These are phyloP conservation scores for Chrysodeixis includens DNA, from an alignment of 2,888 invertebrate species.

Conservation along the genomic window DNA sequence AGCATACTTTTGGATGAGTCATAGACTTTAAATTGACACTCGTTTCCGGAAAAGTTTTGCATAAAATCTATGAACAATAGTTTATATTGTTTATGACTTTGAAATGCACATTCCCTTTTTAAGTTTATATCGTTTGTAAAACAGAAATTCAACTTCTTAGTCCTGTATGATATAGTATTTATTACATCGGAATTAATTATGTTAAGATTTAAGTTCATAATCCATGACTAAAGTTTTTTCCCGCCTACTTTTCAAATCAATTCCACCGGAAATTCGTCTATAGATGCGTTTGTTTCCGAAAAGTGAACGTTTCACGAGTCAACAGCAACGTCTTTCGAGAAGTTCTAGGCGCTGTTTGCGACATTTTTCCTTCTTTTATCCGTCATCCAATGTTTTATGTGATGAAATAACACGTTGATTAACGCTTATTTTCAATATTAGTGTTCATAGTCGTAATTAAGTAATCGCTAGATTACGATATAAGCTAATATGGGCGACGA, in stretches of 20 bases:
- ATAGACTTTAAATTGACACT: conserved; percentile 86
- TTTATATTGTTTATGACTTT: conserved; percentile 74
- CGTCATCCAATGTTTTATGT: conserved; percentile 88
- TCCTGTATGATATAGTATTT: background rate
- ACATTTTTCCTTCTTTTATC: conserved; percentile 89
- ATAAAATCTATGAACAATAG: conserved; percentile 74
- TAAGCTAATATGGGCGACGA: conserved; percentile 95
- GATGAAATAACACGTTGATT: conserved; percentile 89
- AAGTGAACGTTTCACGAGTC: conserved; percentile 90
- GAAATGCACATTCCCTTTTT: conserved; percentile 43
- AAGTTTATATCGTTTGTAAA: conserved; percentile 11
- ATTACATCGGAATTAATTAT: conserved; percentile 6
- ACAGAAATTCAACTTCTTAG: background rate
- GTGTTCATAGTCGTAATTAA: conserved; percentile 89
- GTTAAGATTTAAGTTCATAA: conserved; percentile 21
- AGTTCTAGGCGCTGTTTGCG: conserved; percentile 88
- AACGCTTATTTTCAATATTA: conserved; percentile 86
- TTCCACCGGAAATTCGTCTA: conserved; percentile 88
- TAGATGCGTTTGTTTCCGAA: conserved; percentile 90
- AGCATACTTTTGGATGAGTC: conserved; percentile 81
- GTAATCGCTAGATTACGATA: conserved; percentile 88
- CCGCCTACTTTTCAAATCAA: conserved; percentile 84
- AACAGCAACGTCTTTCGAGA: conserved; percentile 90
- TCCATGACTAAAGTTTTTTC: conserved; percentile 61
- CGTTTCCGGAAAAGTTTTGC: conserved; percentile 86